Evolutionary conservation across 1,140 invertebrate genomes (phyloP), one percentile per base, ranked within the genome.

Genomic region (Drosophila tristis): DNA sequence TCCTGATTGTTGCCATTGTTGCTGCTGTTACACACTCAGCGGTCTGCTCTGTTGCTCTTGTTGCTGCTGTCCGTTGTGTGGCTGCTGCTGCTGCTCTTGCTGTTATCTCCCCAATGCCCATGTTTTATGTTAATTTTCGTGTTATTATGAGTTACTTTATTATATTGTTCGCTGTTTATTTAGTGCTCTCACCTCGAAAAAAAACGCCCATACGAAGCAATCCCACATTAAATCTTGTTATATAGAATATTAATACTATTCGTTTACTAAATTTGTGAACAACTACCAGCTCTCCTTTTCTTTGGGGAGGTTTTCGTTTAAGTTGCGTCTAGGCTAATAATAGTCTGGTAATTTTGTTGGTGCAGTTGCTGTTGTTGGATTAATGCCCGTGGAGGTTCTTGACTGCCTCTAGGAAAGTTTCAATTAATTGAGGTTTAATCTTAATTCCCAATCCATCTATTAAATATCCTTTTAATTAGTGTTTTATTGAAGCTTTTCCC

Each of bases 101-200:
- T 23, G 43, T 9, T 15, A 13, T 54, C 66, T 8, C 7, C 66
- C 65, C 15, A 44, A 35, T 39, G 62, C 16, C 61, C 63, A 29
- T 57, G 66, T 71, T 70, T 70, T 71, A 71, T 71, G 67, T 70
- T 70, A 70, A 71, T 71, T 71, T 67, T 44, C 65, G n/a, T 58
- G 67, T 58, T 71, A 71, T 71, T 71, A 71, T 71, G 51, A 64
- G 29, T 35, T 31, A 70, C 45, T 71, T 70, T 71, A 70, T 71
- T 71, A 71, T 70, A 67, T 50, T 42, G 20, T 35, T 25, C 45
- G 31, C 53, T 44, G 53, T 50, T 71, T 20, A 71, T 71, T 71
- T 70, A 39, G 15, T 39, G 11, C 2, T 31, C 31, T 9, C 31
- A 31, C 31, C 31, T 31, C 29, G 29, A 2, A 2, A 7, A 31